A percentile compares a stretch with the other conserved stretches of the same genome.
These are phyloP conservation scores for Otus scops DNA, from an alignment of 2,797 vertebrate genomes.

Conservation along the genomic window DNA sequence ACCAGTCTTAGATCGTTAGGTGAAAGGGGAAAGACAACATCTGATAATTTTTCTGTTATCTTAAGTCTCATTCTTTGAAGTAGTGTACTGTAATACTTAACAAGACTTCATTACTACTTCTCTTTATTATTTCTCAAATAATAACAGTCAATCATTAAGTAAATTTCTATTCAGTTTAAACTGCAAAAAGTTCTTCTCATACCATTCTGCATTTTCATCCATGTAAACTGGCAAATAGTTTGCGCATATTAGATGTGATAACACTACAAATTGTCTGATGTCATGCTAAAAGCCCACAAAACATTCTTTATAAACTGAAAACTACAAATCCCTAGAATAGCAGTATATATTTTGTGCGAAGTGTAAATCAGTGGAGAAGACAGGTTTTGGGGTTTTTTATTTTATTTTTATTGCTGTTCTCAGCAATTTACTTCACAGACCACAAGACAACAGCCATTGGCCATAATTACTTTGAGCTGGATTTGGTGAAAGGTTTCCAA, in stretches of 20 bases:
- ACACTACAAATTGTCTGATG: not conserved
- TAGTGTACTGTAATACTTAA: not conserved
- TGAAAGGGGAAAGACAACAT: not conserved
- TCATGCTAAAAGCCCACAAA: not conserved
- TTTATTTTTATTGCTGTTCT: not conserved
- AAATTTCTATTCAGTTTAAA: not conserved
- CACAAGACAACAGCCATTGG: not conserved
- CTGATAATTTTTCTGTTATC: not conserved
- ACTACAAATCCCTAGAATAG: not conserved
- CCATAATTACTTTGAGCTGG: not conserved
- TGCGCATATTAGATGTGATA: not conserved
- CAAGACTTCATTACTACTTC: not conserved
- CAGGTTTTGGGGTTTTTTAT: accelerated
- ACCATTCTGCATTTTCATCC: not conserved
- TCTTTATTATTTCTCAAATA: not conserved
- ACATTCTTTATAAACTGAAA: not conserved
- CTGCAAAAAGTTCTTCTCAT: not conserved
- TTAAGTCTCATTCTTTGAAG: not conserved
- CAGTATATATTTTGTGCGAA: not conserved
- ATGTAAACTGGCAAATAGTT: not conserved
- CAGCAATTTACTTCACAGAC: not conserved
- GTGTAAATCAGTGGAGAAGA: not conserved
- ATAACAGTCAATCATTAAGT: not conserved
- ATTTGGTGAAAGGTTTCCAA: not conserved
- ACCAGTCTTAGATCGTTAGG: not conserved